These are phyloP conservation scores for Octonoba sinensis DNA, from an alignment of 2,888 invertebrate genomes.

Conservation along the genomic window DNA sequence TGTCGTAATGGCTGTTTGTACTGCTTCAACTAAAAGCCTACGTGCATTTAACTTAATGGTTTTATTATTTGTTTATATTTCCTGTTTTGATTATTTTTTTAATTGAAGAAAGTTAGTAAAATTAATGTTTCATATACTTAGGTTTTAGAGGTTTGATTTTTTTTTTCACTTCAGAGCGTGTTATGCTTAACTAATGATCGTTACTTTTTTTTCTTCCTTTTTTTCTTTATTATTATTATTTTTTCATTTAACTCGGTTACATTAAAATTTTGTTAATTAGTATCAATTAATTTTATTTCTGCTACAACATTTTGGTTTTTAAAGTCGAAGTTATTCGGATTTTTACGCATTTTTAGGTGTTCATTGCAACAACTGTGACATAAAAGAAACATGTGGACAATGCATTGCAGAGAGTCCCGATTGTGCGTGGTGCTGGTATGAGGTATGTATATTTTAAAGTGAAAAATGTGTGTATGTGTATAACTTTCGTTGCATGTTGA, in stretches of 20 bases:
- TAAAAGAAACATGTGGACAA: slow-evolving; percentile 32
- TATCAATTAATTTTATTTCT: too few relatives aligned
- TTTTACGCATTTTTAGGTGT: slow-evolving; percentile 8
- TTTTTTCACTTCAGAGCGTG: neutral
- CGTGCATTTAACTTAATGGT: neutral
- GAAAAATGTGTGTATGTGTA: neutral
- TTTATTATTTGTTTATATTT: neutral
- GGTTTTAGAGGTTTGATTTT: neutral
- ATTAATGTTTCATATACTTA: neutral
- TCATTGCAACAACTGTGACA: slow-evolving; percentile 24
- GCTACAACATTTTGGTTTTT: too few relatives aligned
- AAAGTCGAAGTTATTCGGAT: too few relatives aligned
- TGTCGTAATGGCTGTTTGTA: neutral
- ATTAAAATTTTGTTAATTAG: too few relatives aligned
- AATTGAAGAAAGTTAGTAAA: neutral
- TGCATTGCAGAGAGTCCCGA: slow-evolving; percentile 40
- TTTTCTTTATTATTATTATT: too few relatives aligned
- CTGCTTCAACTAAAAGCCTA: neutral
- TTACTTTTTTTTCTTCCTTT: too few relatives aligned
- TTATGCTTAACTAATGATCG: too few relatives aligned
- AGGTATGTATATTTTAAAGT: slow-evolving; percentile 8
- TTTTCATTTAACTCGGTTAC: too few relatives aligned
- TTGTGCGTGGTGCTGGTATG: slow-evolving; percentile 51
- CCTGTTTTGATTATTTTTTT: neutral
- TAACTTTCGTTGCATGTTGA: neutral